Evolutionary conservation across 2,113 vertebrate species (phyloP).

Genomic region (Pterophyllum scalare): DNA sequence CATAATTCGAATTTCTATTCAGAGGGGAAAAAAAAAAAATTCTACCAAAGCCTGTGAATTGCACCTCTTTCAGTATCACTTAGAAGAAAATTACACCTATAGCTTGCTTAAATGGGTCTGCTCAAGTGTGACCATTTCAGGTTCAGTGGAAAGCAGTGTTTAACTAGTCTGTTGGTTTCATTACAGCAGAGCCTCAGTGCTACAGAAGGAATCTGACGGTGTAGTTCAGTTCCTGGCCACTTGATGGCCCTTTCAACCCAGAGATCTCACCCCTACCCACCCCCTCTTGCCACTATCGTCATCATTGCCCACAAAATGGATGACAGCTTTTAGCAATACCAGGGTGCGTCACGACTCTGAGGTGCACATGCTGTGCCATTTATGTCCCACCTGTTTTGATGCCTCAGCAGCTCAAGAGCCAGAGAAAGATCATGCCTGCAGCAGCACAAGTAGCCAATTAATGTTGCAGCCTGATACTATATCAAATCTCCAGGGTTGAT

Average conservation of each 20-base stretch:
- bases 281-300: conserved; percentile 64
- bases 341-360: conserved; percentile 81
- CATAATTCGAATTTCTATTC: conserved; percentile 23
- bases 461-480: conserved; percentile 29
- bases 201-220: neutral
- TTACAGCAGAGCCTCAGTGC: conserved; percentile 22
- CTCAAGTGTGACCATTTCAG: conserved; percentile 54
- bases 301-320: conserved; percentile 84
- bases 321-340: conserved; percentile 82
- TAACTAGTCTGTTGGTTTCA: conserved; percentile 21
- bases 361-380: conserved; percentile 80
- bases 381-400: conserved; percentile 81
- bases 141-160: conserved; percentile 50
- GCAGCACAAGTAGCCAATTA: conserved; percentile 40
- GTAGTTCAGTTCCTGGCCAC: conserved; percentile 70
- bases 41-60: neutral
- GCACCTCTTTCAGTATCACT: conserved; percentile 3
- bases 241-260: conserved; percentile 78
- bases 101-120: conserved; percentile 39
- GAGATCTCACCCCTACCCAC: conserved; percentile 42
- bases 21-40: neutral
- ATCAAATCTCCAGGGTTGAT: conserved; percentile 47
- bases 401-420: conserved; percentile 74
- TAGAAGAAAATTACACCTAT: conserved; percentile 35
- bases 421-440: conserved; percentile 50